Evolutionary conservation across 2,888 invertebrate species (phyloP).

Genomic region (Apamea monoglypha): DNA sequence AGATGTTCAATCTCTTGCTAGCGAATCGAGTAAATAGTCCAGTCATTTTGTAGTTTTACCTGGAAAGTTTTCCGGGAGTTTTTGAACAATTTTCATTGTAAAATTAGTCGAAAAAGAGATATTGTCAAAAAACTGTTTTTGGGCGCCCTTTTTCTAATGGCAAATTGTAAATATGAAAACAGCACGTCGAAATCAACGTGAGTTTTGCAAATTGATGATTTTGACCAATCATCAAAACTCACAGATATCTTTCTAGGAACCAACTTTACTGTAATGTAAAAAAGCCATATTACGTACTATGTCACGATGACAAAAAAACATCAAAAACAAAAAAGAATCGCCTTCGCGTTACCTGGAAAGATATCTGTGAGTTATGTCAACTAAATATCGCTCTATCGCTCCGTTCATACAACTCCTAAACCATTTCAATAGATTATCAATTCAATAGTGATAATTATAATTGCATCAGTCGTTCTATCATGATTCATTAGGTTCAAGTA

Average conservation of each 20-base stretch:
- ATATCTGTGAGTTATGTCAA: background rate
- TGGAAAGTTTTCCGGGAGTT: background rate
- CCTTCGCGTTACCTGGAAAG: too few relatives aligned
- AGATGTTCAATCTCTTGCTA: background rate
- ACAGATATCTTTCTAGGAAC: too few relatives aligned
- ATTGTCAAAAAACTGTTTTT: background rate
- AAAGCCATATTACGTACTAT: background rate
- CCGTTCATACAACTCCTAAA: conserved; percentile 25
- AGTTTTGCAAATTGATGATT: too few relatives aligned
- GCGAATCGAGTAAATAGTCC: background rate
- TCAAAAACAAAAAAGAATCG: background rate
- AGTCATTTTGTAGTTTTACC: background rate
- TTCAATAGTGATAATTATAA: conserved; percentile 64
- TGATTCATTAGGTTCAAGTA: conserved; percentile 62
- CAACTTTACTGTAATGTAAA: too few relatives aligned
- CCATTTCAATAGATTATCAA: conserved; percentile 57
- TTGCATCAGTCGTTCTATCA: conserved; percentile 58
- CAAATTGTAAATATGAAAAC: background rate
- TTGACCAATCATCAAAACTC: background rate
- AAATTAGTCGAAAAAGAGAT: background rate
- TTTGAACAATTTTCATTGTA: background rate
- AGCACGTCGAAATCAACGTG: too few relatives aligned
- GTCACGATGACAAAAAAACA: background rate
- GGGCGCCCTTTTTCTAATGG: background rate
- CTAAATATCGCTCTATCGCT: conserved; percentile 15